Evolutionary conservation across 2,888 invertebrate genomes (phyloP).

Genomic region (Pyrrhosoma nymphula): DNA sequence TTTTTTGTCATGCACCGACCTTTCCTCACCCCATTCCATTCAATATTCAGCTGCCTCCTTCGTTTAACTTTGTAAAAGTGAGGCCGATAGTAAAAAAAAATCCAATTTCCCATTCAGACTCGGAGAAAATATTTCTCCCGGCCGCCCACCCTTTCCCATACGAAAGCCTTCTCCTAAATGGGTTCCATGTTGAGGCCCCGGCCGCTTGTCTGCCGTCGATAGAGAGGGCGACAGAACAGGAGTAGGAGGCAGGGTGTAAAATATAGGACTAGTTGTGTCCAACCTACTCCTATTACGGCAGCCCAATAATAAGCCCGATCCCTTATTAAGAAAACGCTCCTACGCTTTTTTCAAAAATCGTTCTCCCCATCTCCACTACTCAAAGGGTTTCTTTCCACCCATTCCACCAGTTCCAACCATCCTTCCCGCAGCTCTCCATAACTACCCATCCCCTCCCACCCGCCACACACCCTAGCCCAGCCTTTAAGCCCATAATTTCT

Average conservation of each 20-base stretch:
- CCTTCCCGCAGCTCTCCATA: not conserved
- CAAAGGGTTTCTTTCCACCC: not conserved
- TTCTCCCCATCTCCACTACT: not conserved
- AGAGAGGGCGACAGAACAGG: not conserved
- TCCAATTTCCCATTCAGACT: not conserved
- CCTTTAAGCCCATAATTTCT: constrained; percentile 46
- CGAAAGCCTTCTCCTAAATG: constrained; percentile 42
- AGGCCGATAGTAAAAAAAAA: not conserved
- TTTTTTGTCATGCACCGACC: not conserved
- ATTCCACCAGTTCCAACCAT: not conserved
- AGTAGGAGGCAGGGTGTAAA: constrained; percentile 38
- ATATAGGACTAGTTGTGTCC: constrained; percentile 50
- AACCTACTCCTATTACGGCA: constrained; percentile 52
- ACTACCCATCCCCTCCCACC: not conserved
- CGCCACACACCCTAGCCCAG: not conserved
- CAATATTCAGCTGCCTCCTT: constrained; percentile 17
- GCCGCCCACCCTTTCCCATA: not conserved
- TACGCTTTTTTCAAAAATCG: constrained; percentile 40
- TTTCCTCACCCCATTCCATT: constrained; percentile 28
- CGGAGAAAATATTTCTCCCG: constrained; percentile 37
- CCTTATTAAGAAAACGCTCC: constrained; percentile 48
- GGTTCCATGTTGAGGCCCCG: constrained; percentile 34
- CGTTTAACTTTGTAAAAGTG: not conserved
- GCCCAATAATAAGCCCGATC: constrained; percentile 47
- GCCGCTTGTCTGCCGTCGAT: constrained; percentile 6